Conservation (phyloP, 1,140 invertebrate species). For the Araneus ventricosus region DNA sequence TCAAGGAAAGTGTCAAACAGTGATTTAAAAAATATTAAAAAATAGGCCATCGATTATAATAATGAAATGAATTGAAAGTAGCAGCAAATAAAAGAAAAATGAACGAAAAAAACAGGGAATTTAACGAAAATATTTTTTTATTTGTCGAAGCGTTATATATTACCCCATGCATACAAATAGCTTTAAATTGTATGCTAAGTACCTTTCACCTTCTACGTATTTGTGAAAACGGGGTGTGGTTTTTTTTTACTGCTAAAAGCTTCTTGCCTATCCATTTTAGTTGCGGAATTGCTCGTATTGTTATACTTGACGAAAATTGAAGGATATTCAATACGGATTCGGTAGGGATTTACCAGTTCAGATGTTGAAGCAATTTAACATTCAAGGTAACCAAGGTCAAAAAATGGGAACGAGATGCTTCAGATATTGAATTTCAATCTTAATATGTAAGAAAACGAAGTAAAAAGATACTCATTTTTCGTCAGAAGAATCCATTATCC, state of each 20-base stretch:
- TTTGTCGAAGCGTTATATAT: neutral
- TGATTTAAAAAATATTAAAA: conserved; percentile 39
- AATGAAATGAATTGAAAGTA: neutral
- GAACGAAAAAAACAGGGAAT: neutral
- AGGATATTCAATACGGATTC: conserved; percentile 22
- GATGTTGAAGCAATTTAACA: neutral
- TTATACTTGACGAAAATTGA: neutral
- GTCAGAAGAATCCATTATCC: too few relatives aligned
- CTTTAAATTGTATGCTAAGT: conserved; percentile 10
- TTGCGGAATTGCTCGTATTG: neutral
- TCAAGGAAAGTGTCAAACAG: conserved; percentile 15
- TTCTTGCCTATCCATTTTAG: conserved; percentile 8
- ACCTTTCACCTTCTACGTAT: conserved; percentile 4
- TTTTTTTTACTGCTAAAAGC: conserved; percentile 2
- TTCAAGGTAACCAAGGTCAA: neutral
- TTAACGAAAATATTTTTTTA: neutral
- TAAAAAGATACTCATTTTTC: too few relatives aligned
- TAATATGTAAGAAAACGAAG: neutral
- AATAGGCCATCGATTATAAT: neutral
- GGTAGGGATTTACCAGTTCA: conserved; percentile 2
- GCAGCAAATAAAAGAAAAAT: neutral
- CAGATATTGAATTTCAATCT: neutral
- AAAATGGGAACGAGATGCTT: neutral
- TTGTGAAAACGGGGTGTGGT: conserved; percentile 5
- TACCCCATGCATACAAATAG: neutral